A percentile compares a stretch with the other conserved stretches of the same genome.
phyloP scores from a whole-genome alignment of 2,888 invertebrate genomes.

The Crocallis elinguaria region DNA sequence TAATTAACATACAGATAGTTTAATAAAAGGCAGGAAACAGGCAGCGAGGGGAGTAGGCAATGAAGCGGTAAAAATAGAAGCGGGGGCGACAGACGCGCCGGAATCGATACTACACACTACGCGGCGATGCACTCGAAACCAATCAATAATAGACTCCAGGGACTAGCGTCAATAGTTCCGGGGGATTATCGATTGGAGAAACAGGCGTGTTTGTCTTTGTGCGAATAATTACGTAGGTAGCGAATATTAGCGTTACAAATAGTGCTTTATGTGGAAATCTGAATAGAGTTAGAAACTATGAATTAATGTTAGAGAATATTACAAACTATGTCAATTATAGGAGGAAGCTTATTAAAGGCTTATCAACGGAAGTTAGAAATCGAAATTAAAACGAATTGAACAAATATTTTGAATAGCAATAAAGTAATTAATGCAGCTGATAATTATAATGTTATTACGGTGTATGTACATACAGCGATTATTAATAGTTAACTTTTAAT shows the following conservation, averaged over 20 bases:
- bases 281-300: not conserved
- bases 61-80: slow-evolving; percentile 85
- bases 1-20: slow-evolving; percentile 85
- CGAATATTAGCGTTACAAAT: too few relatives aligned
- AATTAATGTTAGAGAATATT: too few relatives aligned
- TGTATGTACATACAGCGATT: too few relatives aligned
- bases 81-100: slow-evolving; percentile 72
- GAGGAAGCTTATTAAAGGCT: too few relatives aligned
- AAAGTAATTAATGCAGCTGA: too few relatives aligned
- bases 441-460: too few relatives aligned
- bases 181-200: slow-evolving; percentile 12
- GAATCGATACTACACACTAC: slow-evolving; percentile 79
- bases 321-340: too few relatives aligned
- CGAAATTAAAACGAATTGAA: too few relatives aligned
- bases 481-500: too few relatives aligned
- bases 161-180: slow-evolving; percentile 23
- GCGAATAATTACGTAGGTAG: too few relatives aligned
- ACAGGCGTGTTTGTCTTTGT: not conserved
- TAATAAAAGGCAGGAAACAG: slow-evolving; percentile 84
- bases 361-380: too few relatives aligned
- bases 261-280: not conserved
- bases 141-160: slow-evolving; percentile 73
- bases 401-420: too few relatives aligned
- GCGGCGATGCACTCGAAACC: slow-evolving; percentile 69
- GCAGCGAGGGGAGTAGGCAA: slow-evolving; percentile 81